A percentile compares a stretch with the other conserved stretches of the same genome.
Conservation (phyloP, 2,797 vertebrate species). For the Sus cebifrons region DNA sequence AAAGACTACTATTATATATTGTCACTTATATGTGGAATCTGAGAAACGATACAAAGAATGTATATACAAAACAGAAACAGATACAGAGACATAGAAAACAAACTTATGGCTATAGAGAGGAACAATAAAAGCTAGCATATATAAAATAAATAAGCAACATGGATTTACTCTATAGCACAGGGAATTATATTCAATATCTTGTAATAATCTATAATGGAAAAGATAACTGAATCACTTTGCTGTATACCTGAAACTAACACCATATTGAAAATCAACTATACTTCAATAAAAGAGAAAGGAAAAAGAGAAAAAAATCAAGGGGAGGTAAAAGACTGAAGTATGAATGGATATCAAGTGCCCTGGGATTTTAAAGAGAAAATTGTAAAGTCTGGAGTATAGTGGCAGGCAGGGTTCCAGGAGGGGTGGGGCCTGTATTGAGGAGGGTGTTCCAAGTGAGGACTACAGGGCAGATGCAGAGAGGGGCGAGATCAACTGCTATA, state of each 20-base stretch:
- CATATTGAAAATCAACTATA: not conserved
- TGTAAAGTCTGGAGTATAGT: not conserved
- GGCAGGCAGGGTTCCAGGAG: not conserved
- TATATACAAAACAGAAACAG: not conserved
- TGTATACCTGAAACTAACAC: not conserved
- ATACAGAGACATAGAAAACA: not conserved
- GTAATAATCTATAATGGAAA: not conserved
- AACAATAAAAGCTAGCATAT: not conserved
- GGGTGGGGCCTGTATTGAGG: not conserved
- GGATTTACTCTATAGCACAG: not conserved
- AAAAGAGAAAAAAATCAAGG: not conserved
- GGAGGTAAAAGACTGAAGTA: not conserved
- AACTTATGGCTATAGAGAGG: not conserved
- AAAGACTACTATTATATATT: not conserved
- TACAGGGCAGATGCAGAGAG: not conserved
- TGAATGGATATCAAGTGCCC: not conserved
- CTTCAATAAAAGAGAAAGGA: not conserved
- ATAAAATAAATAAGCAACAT: not conserved
- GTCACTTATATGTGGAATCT: not conserved
- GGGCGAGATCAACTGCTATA: not conserved
- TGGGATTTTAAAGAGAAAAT: constrained; percentile 2
- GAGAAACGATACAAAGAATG: not conserved
- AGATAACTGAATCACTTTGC: not conserved
- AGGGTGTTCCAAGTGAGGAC: not conserved
- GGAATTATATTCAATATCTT: not conserved